These are phyloP conservation scores for Sweltsa coloradensis DNA, from an alignment of 1,140 invertebrate genomes.

Conservation along the genomic window DNA sequence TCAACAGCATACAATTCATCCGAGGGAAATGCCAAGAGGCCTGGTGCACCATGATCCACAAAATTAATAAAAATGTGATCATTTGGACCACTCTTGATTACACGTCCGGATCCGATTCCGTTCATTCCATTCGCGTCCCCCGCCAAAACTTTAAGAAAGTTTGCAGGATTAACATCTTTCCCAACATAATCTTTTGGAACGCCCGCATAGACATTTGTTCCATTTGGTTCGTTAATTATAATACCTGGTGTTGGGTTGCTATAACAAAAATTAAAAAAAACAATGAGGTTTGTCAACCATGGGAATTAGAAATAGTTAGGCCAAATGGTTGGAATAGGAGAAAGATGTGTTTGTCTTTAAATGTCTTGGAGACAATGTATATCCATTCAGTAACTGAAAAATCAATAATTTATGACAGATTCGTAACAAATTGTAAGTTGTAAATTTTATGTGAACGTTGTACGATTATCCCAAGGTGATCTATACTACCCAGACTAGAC, in stretches of 20 bases:
- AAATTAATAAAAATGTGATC: conserved; percentile 52
- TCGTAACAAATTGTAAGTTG: not conserved
- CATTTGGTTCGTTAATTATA: conserved; percentile 45
- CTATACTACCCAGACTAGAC: no score
- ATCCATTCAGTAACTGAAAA: no score
- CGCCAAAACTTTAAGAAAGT: conserved; percentile 41
- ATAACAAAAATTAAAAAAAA: conserved; percentile 6
- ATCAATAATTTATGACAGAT: not conserved
- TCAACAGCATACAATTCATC: conserved; percentile 23
- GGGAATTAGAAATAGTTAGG: no score
- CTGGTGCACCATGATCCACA: conserved; percentile 48
- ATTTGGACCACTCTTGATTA: conserved; percentile 41
- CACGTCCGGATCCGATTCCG: conserved; percentile 37
- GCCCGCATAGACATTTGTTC: conserved; percentile 43
- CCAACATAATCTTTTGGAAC: conserved; percentile 44
- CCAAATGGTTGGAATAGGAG: no score
- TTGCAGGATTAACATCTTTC: conserved; percentile 37
- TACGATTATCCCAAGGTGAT: no score
- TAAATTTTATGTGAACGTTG: not conserved
- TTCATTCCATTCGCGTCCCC: conserved; percentile 34
- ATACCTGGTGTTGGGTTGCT: conserved; percentile 45
- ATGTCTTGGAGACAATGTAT: no score
- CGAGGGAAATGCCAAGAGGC: conserved; percentile 42
- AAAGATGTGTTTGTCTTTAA: no score
- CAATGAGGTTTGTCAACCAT: no score